Evolutionary conservation across 1,140 invertebrate genomes (phyloP), one percentile per base, ranked within the genome.

Genomic region (Pantala flavescens): DNA sequence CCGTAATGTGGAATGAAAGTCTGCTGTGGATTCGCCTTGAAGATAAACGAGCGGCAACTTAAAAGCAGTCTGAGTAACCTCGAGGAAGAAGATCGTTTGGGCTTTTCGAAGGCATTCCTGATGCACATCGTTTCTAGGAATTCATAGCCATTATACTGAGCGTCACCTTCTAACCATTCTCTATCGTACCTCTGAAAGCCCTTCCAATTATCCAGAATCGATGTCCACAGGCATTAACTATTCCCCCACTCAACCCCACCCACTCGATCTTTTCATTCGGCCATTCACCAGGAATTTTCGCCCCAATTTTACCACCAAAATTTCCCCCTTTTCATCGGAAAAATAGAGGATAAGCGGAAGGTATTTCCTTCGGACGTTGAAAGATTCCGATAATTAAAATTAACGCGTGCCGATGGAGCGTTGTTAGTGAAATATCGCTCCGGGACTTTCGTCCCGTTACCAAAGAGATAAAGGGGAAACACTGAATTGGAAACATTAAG

Each of bases 351-450:
- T 5, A 63, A 63, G 49, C 49, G 49, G 49, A 12, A 63, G 49
- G n/a, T 7, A 63, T 63, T 16, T 12, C n/a, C 49, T 63, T 63
- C n/a, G n/a, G 49, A 63, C 49, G 49, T 63, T 63, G 49, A 63
- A 63, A 63, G 49, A 63, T 63, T 63, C 49, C 49, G 49, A 63
- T 63, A 63, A 63, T 63, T 63, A 63, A 63, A 63, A 63, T 63
- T 63, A 63, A 63, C 49, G 49, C 49, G 49, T 63, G 49, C 49
- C 49, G 49, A 63, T 63, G 49, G 49, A 63, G 49, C 49, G 49
- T 16, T 19, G 14, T 19, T 63, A 21, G 14, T 63, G 49, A 63
- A 63, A 63, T 63, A 63, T 63, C 16, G 49, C 49, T 5, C 49
- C 3, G 14, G 49, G 49, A 63, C 28, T 63, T 63, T 21, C 49